Evolutionary conservation across 2,113 vertebrate genomes (phyloP).

Genomic region (Callorhinus ursinus): DNA sequence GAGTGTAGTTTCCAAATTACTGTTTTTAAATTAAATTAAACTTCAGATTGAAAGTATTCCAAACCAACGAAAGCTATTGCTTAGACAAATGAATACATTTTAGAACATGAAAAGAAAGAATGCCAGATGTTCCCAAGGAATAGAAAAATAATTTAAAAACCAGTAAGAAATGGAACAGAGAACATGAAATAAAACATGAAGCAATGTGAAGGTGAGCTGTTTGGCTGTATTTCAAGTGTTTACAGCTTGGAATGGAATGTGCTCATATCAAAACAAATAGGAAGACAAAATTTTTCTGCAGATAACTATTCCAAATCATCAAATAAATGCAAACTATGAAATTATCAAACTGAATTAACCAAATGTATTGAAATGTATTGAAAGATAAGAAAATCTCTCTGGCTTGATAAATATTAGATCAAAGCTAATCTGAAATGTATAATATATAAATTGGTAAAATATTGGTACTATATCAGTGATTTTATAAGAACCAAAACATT

Average conservation of each 20-base stretch:
- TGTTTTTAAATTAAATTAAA: slow-evolving; percentile 62
- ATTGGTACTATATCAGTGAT: neutral
- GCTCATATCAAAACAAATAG: slow-evolving; percentile 68
- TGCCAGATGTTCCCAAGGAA: slow-evolving; percentile 82
- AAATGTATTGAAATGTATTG: neutral
- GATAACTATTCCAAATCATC: slow-evolving; percentile 34
- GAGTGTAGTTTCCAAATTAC: slow-evolving; percentile 54
- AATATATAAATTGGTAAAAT: neutral
- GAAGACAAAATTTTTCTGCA: slow-evolving; percentile 29
- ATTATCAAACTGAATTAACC: neutral
- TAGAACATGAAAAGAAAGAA: slow-evolving; percentile 69
- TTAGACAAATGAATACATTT: slow-evolving; percentile 76
- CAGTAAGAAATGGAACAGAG: slow-evolving; percentile 75
- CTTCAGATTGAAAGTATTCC: slow-evolving; percentile 71
- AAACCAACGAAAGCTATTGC: slow-evolving; percentile 64
- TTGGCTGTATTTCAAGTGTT: slow-evolving; percentile 67
- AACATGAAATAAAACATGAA: slow-evolving; percentile 79
- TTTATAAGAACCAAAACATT: neutral
- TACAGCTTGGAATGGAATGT: neutral
- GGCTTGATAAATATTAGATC: neutral
- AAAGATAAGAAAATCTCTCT: neutral
- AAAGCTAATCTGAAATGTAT: neutral
- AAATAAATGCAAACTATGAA: neutral
- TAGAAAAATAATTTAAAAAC: slow-evolving; percentile 77
- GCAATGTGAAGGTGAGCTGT: slow-evolving; percentile 80